phyloP scores from a whole-genome alignment of 2,888 invertebrate genomes.

The Amiota minor region DNA sequence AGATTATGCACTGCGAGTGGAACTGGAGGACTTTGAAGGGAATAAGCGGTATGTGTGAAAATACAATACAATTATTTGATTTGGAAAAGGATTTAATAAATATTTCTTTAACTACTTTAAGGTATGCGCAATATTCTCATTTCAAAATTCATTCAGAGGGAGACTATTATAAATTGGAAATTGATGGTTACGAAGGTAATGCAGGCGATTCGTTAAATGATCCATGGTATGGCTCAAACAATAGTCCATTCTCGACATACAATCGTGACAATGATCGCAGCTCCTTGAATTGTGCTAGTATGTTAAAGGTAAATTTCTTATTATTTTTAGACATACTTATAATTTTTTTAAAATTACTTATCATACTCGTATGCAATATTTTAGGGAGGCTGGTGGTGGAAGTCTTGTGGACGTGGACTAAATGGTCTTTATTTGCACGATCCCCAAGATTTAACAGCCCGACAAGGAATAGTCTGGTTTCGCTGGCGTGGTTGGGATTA shows the following conservation, averaged over 20 bases:
- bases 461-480: slow-evolving; percentile 96
- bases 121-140: slow-evolving; percentile 92
- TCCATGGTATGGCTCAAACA: slow-evolving; percentile 95
- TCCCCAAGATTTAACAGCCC: slow-evolving; percentile 90
- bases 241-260: slow-evolving; percentile 93
- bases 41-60: slow-evolving; percentile 82
- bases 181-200: slow-evolving; percentile 92
- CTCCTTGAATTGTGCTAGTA: slow-evolving; percentile 91
- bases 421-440: slow-evolving; percentile 92
- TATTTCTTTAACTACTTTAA: slow-evolving; percentile 64
- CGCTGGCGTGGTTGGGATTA: slow-evolving; percentile 97
- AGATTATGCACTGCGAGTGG: slow-evolving; percentile 89
- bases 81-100: background rate
- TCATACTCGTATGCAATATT: slow-evolving; percentile 9
- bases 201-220: slow-evolving; percentile 93
- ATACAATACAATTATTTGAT: background rate
- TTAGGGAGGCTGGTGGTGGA: slow-evolving; percentile 95
- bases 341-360: slow-evolving; percentile 1
- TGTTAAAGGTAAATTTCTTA: slow-evolving; percentile 80
- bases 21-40: slow-evolving; percentile 93
- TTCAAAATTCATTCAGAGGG: slow-evolving; percentile 94
- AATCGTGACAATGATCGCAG: slow-evolving; percentile 94
- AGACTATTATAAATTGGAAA: slow-evolving; percentile 92
- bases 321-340: background rate
- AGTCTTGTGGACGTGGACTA: slow-evolving; percentile 90